Evolutionary conservation across 2,888 invertebrate species (phyloP).

Genomic region (Argyresthia albistria): DNA sequence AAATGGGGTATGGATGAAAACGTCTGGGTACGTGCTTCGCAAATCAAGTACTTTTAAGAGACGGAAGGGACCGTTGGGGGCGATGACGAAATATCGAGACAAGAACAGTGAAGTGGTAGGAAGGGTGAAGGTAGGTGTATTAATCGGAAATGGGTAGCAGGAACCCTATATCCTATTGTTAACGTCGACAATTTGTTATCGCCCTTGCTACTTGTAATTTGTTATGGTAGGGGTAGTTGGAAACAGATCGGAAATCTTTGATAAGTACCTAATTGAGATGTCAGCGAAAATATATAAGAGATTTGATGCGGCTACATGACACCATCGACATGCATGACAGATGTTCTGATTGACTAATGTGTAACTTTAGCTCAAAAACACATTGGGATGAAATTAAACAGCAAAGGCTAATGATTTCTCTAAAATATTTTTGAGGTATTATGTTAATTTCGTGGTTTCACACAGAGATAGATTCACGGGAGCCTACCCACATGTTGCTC

Average conservation of each 20-base stretch:
- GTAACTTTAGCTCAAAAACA: no score
- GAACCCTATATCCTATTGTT: neutral
- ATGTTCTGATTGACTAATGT: no score
- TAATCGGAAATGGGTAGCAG: slow-evolving; percentile 50
- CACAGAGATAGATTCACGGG: neutral
- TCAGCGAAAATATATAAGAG: no score
- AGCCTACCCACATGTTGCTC: slow-evolving; percentile 42
- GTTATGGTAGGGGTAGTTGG: neutral
- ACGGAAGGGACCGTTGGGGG: slow-evolving; percentile 47
- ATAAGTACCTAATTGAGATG: no score
- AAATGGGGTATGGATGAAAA: slow-evolving; percentile 19
- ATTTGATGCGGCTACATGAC: no score
- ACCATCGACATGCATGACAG: no score
- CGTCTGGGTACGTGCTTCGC: slow-evolving; percentile 59
- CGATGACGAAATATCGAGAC: slow-evolving; percentile 62
- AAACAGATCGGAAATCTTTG: no score
- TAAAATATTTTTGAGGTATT: no score
- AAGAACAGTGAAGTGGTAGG: slow-evolving; percentile 49
- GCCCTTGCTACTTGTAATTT: no score
- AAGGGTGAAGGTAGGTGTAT: slow-evolving; percentile 48
- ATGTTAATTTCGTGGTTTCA: slow-evolving; percentile 9
- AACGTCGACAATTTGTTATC: no score
- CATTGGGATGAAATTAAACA: no score
- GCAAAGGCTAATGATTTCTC: no score
- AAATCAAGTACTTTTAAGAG: slow-evolving; percentile 66